A percentile compares a stretch with the other conserved stretches of the same genome.
These are phyloP conservation scores for Synanthedon formicaeformis DNA, from an alignment of 2,888 invertebrate species.

Conservation along the genomic window DNA sequence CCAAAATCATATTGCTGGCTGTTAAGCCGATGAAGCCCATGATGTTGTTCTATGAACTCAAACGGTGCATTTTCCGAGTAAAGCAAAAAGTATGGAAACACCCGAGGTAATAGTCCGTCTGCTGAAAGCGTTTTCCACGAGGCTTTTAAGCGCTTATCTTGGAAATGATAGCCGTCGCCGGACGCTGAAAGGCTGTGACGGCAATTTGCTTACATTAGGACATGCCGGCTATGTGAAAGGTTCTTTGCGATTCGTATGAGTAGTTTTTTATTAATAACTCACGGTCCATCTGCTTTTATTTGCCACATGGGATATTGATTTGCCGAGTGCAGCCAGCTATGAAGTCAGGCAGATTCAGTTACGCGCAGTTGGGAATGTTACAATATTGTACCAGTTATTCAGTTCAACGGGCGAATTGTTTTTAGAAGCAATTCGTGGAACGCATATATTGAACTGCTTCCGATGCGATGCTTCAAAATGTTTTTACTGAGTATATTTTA, in stretches of 20 bases:
- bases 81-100: slow-evolving; percentile 44
- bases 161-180: slow-evolving; percentile 65
- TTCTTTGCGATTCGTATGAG: slow-evolving; percentile 24
- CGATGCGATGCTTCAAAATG: not conserved
- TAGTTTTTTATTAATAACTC: not conserved
- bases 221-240: slow-evolving; percentile 38
- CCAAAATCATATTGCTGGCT: too few species aligned
- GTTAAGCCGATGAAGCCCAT: not conserved
- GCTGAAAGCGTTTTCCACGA: slow-evolving; percentile 62
- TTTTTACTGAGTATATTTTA: not conserved
- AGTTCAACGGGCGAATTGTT: slow-evolving; percentile 43
- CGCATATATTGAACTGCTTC: slow-evolving; percentile 10
- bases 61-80: not conserved
- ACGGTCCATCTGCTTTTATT: slow-evolving; percentile 22
- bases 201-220: slow-evolving; percentile 70
- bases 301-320: slow-evolving; percentile 35
- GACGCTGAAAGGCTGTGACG: slow-evolving; percentile 64
- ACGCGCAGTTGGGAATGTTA: slow-evolving; percentile 35
- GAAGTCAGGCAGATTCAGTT: slow-evolving; percentile 45
- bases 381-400: slow-evolving; percentile 33
- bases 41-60: not conserved
- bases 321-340: slow-evolving; percentile 33
- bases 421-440: slow-evolving; percentile 37
- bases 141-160: slow-evolving; percentile 71
- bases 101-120: slow-evolving; percentile 45